Percentiles rank a stretch among this genome's conserved stretches.
Conservation (phyloP, 2,113 vertebrate genomes). For the Papio anubis region DNA sequence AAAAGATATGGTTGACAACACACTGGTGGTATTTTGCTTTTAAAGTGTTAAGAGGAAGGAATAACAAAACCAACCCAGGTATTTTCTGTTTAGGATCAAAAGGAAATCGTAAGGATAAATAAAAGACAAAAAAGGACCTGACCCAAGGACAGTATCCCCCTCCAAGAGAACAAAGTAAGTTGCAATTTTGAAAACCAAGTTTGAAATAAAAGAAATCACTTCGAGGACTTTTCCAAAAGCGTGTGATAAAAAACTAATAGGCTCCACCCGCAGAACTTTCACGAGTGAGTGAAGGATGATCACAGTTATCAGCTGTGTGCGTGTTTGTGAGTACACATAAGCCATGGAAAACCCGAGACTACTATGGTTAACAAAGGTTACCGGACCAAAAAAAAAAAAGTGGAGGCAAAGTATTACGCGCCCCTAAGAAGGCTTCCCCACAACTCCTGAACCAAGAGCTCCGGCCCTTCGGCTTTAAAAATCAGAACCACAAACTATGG, state of each 20-base stretch:
- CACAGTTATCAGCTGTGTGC: background rate
- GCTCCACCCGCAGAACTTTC: slow-evolving; percentile 61
- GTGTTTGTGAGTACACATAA: background rate
- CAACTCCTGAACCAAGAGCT: slow-evolving; percentile 42
- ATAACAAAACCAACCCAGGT: slow-evolving; percentile 34
- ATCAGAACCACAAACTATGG: slow-evolving; percentile 4
- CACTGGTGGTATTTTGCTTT: background rate
- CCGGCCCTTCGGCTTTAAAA: background rate
- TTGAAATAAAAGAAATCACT: slow-evolving; percentile 41
- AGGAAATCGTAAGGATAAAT: slow-evolving; percentile 5
- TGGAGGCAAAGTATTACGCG: slow-evolving; percentile 52
- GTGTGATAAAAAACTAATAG: slow-evolving; percentile 23
- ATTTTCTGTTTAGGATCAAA: slow-evolving; percentile 57
- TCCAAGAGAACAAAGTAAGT: background rate
- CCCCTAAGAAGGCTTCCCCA: slow-evolving; percentile 11
- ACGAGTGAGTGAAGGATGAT: background rate
- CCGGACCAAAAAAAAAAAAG: background rate
- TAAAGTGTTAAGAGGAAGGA: background rate
- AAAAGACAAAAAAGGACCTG: slow-evolving; percentile 34
- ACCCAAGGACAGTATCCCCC: background rate
- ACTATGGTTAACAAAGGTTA: slow-evolving; percentile 55
- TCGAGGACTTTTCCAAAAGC: background rate
- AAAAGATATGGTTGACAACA: background rate
- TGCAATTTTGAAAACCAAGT: slow-evolving; percentile 23
- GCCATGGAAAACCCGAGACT: background rate